These are phyloP conservation scores for Diplodus puntazzo DNA, from an alignment of 2,797 vertebrate genomes.

Conservation along the genomic window DNA sequence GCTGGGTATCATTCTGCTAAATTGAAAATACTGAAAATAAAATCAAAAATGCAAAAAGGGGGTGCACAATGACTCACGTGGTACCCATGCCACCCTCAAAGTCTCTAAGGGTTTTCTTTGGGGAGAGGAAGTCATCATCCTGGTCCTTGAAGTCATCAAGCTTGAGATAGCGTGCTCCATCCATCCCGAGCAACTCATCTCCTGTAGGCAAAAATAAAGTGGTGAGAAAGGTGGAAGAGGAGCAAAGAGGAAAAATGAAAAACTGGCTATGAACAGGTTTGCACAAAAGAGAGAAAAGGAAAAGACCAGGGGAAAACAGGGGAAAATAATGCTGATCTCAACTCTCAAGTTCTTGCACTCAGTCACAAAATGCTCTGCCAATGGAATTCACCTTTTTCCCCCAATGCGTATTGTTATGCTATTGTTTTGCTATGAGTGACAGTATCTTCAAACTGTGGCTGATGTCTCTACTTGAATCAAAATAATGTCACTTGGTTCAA, in stretches of 20 bases:
- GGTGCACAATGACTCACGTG: conserved; percentile 84
- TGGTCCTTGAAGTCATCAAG: conserved; percentile 90
- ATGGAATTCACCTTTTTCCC: conserved; percentile 16
- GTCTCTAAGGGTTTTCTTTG: conserved; percentile 90
- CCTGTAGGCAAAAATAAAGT: conserved; percentile 78
- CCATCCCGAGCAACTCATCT: conserved; percentile 90
- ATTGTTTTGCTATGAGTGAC: neutral
- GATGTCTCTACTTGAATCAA: conserved; percentile 18
- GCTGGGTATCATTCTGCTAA: neutral
- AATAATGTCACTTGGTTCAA: conserved; percentile 35
- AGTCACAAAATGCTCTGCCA: conserved; percentile 17
- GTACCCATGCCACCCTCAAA: conserved; percentile 92
- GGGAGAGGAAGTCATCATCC: conserved; percentile 91
- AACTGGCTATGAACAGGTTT: conserved; percentile 29
- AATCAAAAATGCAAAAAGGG: neutral
- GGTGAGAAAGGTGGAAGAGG: conserved; percentile 5
- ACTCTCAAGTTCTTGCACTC: conserved; percentile 50
- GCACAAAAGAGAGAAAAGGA: conserved; percentile 56
- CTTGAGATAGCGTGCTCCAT: conserved; percentile 88
- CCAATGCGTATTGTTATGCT: conserved; percentile 10
- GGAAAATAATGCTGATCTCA: conserved; percentile 51
- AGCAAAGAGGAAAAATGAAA: conserved; percentile 13
- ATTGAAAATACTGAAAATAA: neutral
- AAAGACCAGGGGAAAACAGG: conserved; percentile 39
- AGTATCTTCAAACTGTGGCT: conserved; percentile 20